Base-by-base conservation (phyloP, 2,113 vertebrate genomes). In the Hippocampus comes region DNA sequence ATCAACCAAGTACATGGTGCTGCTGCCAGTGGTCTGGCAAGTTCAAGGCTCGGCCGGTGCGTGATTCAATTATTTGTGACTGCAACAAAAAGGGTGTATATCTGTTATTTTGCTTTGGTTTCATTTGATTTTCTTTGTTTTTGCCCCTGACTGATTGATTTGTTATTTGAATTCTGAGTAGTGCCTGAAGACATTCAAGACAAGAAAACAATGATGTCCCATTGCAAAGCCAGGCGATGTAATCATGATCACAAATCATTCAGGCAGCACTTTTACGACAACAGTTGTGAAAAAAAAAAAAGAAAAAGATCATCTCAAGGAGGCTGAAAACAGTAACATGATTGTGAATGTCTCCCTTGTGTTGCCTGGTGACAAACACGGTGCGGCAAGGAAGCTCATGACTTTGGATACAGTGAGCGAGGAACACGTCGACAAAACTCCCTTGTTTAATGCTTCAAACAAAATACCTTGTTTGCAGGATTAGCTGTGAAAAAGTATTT, bases 311-410 rank as follows among this genome's bases (percentile, higher is more conserved):
- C 20, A 72, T 70, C 38, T 64, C 9, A 65, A 49, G 70, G 34
- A 73, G 30, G 68, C 68, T 70, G 72, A 41, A 80, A 69, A 72
- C 43, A 60, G 17, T 57, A 34, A 71, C 38, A 63, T 71, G 30
- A 76, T 5, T 65, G 64, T 76, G 73, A 63, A 63, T 53, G 56
- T 34, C 38, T 43, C 63, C 61, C 60, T 65, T 55, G 67, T 43
- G 75, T 78, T 75, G 75, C 73, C 63, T 71, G 71, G 77, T 84
- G 79, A 84, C 75, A 65, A 75, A 72, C 72, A 68, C 34, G 75
- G 71, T n/a, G 34, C 34, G 15, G 63, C 63, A 64, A 25, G 71
- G 59, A 11, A 42, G 65, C 57, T 49, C 77, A 67, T 74, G 65
- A 43, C 34, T 78, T 49, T 69, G 56, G 59, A 70, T 25, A 41